Evolutionary conservation across 92 coral and sea anemone species (phyloP), one percentile per base, ranked within the genome.

Genomic region (Palythoa heliodiscus): DNA sequence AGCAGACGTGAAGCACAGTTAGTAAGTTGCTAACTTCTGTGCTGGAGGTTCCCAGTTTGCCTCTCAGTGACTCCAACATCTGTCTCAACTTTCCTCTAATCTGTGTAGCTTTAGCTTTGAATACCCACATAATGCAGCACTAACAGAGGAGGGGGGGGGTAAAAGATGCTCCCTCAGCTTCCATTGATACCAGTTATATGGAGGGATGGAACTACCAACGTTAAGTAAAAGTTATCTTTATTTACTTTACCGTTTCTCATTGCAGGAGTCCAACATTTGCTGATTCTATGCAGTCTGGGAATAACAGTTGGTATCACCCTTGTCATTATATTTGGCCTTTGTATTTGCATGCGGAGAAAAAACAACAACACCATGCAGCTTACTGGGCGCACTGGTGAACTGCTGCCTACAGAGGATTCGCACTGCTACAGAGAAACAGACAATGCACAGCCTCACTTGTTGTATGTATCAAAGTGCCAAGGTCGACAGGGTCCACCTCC

Each of bases 231-330:
- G 35, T 29, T 29, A 29, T 29, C 35, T 29, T 29, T 29, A 29
- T 29, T 1, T 29, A 3, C 52, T 52, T 61, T 40, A 48, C 19
- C 9, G 9, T 50, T 25, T 50, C 22, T 24, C 67, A 20, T 76
- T 53, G 22, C 52, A 76, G 81, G 15, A 53, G 16, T 1, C 48
- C 11, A n/a, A 9, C 70, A 3, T 25, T 11, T 79, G 73, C 25
- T 79, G 6, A 79, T 80, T 7, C 61, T 80, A 6, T 80, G 84
- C 43, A 43, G 61, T 6, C 60, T 64, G 0, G 84, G 74, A 67
- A 73, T 16, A 0, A 6, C 66, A 15, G 37, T 80, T 24, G 84
- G 7, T 1, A 20, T 22, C 4, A 53, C 15, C 22, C 61, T 80
- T 1, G 11, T 80, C 19, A 77, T 22, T 9, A 69, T 80, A 16